Evolutionary conservation across 2,797 vertebrate species (phyloP).

Genomic region (Halcyon leucocephala): DNA sequence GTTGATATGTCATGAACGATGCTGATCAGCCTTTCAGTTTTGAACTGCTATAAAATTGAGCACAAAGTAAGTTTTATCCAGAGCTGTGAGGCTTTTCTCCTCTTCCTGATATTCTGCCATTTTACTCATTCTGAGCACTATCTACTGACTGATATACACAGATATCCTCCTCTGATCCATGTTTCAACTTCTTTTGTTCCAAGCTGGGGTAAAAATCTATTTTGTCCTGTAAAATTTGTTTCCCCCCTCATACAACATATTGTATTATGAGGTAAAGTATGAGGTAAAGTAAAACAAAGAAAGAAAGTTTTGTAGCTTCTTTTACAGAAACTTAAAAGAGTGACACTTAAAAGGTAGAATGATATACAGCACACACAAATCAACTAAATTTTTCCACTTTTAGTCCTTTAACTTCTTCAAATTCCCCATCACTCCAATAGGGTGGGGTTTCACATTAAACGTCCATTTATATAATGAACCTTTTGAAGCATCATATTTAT

Average conservation of each 20-base stretch:
- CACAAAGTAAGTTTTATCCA: not conserved
- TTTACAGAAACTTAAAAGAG: not conserved
- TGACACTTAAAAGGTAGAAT: not conserved
- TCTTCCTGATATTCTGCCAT: not conserved
- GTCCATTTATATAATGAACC: not conserved
- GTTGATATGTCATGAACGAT: not conserved
- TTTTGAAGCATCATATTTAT: not conserved
- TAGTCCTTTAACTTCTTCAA: not conserved
- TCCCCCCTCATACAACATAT: no score
- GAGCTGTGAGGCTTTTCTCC: not conserved
- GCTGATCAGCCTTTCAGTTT: not conserved
- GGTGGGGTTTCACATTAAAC: not conserved
- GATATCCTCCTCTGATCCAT: not conserved
- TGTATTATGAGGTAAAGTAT: no score
- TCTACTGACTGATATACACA: not conserved
- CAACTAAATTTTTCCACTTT: not conserved
- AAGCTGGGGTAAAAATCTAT: not conserved
- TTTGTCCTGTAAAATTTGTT: not conserved
- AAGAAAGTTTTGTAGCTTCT: not conserved
- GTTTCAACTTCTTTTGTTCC: not conserved
- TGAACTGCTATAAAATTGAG: not conserved
- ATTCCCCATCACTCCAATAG: not conserved
- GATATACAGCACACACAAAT: accelerated
- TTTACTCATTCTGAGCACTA: not conserved
- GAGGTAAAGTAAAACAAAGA: not conserved